Percentiles rank a stretch among this genome's conserved stretches.
Evolutionary conservation across 2,113 vertebrate species (phyloP).

Genomic region (Pheucticus melanocephalus): DNA sequence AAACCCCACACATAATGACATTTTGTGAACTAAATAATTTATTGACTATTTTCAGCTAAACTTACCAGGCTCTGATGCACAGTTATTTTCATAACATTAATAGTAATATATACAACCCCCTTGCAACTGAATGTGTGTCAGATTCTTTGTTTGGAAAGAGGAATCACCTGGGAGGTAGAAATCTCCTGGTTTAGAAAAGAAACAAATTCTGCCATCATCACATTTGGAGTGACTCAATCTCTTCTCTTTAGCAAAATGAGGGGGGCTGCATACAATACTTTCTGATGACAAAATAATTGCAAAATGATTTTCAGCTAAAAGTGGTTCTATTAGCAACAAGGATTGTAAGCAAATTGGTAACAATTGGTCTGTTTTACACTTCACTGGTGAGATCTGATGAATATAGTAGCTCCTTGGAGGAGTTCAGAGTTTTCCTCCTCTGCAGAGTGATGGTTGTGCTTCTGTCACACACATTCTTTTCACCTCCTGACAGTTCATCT

Average conservation of each 20-base stretch:
- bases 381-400: not conserved
- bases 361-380: constrained; percentile 10
- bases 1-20: constrained; percentile 80
- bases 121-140: constrained; percentile 22
- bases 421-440: not conserved
- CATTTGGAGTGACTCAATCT: not conserved
- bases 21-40: constrained; percentile 86
- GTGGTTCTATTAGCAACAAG: not conserved
- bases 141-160: constrained; percentile 53
- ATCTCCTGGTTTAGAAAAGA: constrained; percentile 29
- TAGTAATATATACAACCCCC: constrained; percentile 36
- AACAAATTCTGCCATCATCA: not conserved
- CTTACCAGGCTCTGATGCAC: constrained; percentile 62
- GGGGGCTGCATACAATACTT: not conserved
- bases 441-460: not conserved
- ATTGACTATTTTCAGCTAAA: constrained; percentile 77
- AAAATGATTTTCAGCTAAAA: constrained; percentile 37
- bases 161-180: constrained; percentile 58
- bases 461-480: not conserved
- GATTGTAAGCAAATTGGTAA: not conserved
- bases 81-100: constrained; percentile 70
- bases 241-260: not conserved
- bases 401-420: not conserved
- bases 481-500: constrained; percentile 1
- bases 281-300: constrained; percentile 19